Evolutionary conservation across 2,888 invertebrate species (phyloP).

Genomic region (Heliconius aoede): DNA sequence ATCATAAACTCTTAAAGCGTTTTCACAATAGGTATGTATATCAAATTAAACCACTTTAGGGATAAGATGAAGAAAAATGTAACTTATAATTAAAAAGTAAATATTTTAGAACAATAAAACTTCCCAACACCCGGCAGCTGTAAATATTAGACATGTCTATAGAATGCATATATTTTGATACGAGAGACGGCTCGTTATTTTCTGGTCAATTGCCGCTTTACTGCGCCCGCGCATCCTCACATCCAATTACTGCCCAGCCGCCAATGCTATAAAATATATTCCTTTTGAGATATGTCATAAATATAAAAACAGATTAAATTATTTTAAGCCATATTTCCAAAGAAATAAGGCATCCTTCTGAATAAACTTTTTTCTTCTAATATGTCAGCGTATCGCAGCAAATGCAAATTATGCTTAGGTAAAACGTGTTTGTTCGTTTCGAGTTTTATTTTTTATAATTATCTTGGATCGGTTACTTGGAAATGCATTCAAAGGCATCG

Average conservation of each 20-base stretch:
- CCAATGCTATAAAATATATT: constrained; percentile 75
- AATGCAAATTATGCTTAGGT: constrained; percentile 82
- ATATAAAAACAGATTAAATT: constrained; percentile 38
- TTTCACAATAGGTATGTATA: neutral
- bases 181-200: constrained; percentile 79
- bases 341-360: constrained; percentile 41
- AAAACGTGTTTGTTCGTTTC: constrained; percentile 80
- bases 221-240: constrained; percentile 82
- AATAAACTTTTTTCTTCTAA: constrained; percentile 25
- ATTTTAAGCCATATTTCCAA: constrained; percentile 47
- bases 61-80: constrained; percentile 40
- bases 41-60: neutral
- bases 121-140: constrained; percentile 72
- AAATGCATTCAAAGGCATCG: constrained; percentile 81
- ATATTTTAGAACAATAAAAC: constrained; percentile 58
- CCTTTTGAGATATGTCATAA: constrained; percentile 54
- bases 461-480: constrained; percentile 81
- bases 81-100: constrained; percentile 54
- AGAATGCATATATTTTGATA: constrained; percentile 61
- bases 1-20: neutral
- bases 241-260: constrained; percentile 82
- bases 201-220: constrained; percentile 83
- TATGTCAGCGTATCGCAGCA: constrained; percentile 49
- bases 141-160: constrained; percentile 68
- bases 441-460: constrained; percentile 82